phyloP scores from a whole-genome alignment of 1,140 invertebrate genomes.

The Procambarus virginalis region DNA sequence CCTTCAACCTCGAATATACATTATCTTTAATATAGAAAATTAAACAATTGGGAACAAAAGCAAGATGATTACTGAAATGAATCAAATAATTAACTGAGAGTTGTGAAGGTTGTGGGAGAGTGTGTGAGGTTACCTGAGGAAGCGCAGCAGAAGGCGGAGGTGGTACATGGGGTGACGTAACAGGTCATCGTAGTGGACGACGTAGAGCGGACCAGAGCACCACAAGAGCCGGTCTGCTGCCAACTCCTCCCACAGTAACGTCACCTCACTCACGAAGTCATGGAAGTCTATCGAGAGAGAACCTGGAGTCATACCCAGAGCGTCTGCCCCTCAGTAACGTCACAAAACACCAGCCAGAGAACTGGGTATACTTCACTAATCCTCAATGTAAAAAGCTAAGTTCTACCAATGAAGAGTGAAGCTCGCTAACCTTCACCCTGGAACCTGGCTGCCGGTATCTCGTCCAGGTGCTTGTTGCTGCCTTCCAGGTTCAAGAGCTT shows the following conservation, averaged over 20 bases:
- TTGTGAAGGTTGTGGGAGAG: not conserved
- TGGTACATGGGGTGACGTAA: not conserved
- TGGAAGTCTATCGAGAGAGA: conserved; percentile 14
- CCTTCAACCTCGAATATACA: too few species aligned
- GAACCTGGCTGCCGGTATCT: conserved; percentile 1
- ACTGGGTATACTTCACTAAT: too few species aligned
- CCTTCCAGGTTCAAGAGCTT: not conserved
- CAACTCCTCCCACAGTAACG: conserved; percentile 37
- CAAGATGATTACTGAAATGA: too few species aligned
- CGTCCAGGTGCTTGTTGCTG: not conserved
- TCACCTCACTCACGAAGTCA: conserved; percentile 25
- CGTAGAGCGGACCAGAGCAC: conserved; percentile 16
- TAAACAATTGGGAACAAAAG: too few species aligned
- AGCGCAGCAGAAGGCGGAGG: conserved; percentile 25
- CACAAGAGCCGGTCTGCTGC: conserved; percentile 42
- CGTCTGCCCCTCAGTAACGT: too few species aligned
- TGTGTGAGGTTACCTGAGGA: conserved; percentile 8
- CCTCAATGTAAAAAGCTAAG: too few species aligned
- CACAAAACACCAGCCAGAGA: too few species aligned
- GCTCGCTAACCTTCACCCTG: not conserved
- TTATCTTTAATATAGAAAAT: too few species aligned
- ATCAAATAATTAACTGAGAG: too few species aligned
- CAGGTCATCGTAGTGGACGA: conserved; percentile 37
- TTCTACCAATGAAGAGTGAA: not conserved
- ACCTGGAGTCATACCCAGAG: not conserved